phyloP scores from a whole-genome alignment of 2,888 invertebrate species.

The Enchytraeus crypticus region DNA sequence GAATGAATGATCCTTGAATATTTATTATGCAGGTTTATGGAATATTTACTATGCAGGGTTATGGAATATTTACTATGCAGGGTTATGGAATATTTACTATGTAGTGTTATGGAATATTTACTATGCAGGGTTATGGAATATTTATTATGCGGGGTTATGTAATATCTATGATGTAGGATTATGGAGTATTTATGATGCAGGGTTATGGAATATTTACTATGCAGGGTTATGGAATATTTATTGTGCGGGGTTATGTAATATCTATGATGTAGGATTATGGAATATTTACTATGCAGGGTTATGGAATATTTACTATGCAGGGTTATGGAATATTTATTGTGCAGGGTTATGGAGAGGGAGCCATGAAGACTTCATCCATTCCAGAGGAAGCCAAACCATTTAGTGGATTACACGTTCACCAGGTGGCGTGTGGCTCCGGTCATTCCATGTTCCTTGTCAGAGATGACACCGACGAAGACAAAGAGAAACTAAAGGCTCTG shows the following conservation, averaged over 20 bases:
- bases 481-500: slow-evolving; percentile 56
- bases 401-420: slow-evolving; percentile 64
- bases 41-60: no score
- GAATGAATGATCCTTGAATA: background rate
- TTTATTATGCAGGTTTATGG: background rate
- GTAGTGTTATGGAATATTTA: no score
- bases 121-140: no score
- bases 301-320: no score
- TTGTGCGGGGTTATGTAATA: background rate
- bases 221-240: background rate
- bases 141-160: no score
- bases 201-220: no score
- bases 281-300: background rate
- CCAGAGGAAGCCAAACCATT: slow-evolving; percentile 71
- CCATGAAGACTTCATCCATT: slow-evolving; percentile 69
- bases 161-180: no score
- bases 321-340: no score
- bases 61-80: no score
- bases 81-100: no score
- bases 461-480: slow-evolving; percentile 60
- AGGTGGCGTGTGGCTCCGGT: slow-evolving; percentile 74
- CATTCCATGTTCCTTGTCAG: slow-evolving; percentile 68
- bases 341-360: slow-evolving; percentile 78
- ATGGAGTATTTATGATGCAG: no score
- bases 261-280: background rate